Evolutionary conservation across 2,888 invertebrate genomes (phyloP), one percentile per base, ranked within the genome.

Genomic region (Drosophila neotestacea): DNA sequence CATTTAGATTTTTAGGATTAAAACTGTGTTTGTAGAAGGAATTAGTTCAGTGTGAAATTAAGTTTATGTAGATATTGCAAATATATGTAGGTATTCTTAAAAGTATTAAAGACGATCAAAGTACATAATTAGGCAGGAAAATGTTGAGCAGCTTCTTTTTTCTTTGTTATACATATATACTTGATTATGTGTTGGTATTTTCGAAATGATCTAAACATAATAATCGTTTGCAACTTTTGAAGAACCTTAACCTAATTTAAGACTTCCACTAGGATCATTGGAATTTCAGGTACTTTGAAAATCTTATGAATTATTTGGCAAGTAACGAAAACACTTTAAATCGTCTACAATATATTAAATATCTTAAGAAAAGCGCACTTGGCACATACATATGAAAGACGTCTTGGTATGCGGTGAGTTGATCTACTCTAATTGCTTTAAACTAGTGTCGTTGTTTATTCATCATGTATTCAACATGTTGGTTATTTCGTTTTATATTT

Each of bases 201-300:
- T 55, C 46, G 62, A 69, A 73, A 54, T 70, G 65, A 58, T 75
- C 58, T 73, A 66, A 74, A 69, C 63, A 77, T 52, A 69, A 66
- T 66, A 70, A 65, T 62, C 46, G 36, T 55, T 50, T 73, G 56
- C 58, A 54, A 60, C 48, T 44, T 70, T 71, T 42, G 46, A 66
- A 74, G 81, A 69, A 76, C 30, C 89, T 88, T 85, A 86, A 72
- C 59, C 87, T 85, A 88, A 73, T 76, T 74, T 75, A 70, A 69
- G 77, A 86, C 70, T 86, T 84, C 77, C 77, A 71, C 59, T 73
- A 65, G 81, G 75, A 66, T 81, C 47, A 67, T 70, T 88, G 84
- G 76, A 88, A 88, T 86, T 84, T 85, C 85, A 85, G 85, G 85
- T 85, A 85, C 85, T 88, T 85, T 87, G 73, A 79, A 88, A 85